These are phyloP conservation scores for Leucoma salicis DNA, from an alignment of 2,888 invertebrate species.

Conservation along the genomic window DNA sequence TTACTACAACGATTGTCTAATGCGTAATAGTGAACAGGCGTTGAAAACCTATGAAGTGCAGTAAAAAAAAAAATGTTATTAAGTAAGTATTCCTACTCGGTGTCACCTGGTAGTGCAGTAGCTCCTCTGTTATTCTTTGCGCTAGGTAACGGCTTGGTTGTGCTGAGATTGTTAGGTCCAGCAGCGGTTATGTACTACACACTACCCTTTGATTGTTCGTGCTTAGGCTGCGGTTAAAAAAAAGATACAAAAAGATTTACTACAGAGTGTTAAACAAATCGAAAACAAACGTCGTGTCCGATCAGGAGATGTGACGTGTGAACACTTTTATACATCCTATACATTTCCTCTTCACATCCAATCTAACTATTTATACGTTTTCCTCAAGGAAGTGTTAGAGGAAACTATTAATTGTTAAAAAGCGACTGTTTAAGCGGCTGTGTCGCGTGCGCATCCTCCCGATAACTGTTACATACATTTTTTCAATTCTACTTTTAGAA, in stretches of 20 bases:
- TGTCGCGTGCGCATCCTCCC: conserved; percentile 54
- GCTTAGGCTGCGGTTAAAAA: too few relatives aligned
- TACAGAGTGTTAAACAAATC: neutral
- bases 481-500: conserved; percentile 49
- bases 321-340: conserved; percentile 36
- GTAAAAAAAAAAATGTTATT: too few relatives aligned
- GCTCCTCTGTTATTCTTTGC: too few relatives aligned
- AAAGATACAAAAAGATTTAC: neutral
- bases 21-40: too few relatives aligned
- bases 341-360: conserved; percentile 43
- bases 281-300: neutral
- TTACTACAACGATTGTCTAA: too few relatives aligned
- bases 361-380: conserved; percentile 39
- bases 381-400: conserved; percentile 41
- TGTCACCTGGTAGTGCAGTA: too few relatives aligned
- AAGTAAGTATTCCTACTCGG: too few relatives aligned
- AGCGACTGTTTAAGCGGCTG: conserved; percentile 48
- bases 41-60: too few relatives aligned
- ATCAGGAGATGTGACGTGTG: conserved; percentile 12
- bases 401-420: conserved; percentile 69
- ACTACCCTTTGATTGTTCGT: too few relatives aligned
- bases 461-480: conserved; percentile 29
- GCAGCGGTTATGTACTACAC: too few relatives aligned
- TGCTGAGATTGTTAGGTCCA: too few relatives aligned
- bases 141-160: too few relatives aligned